phyloP scores from a whole-genome alignment of 1,140 invertebrate species.

The Varroa destructor region DNA sequence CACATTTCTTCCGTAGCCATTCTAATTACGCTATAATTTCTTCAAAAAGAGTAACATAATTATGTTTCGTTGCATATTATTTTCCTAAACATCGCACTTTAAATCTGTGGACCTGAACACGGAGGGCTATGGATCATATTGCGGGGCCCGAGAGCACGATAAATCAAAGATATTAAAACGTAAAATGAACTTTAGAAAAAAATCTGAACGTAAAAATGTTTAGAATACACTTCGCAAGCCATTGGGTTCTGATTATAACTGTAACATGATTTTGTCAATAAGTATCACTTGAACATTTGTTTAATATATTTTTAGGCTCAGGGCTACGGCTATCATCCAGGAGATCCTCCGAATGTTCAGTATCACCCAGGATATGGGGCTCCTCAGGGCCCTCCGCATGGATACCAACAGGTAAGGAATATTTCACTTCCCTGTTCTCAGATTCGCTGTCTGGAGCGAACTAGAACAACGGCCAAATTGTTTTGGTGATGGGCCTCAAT shows the following conservation, averaged over 20 bases:
- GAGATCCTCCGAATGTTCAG: background rate
- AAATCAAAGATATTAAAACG: no score
- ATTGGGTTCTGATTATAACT: background rate
- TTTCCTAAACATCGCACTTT: background rate
- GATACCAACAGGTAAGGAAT: background rate
- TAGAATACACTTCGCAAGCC: conserved; percentile 6
- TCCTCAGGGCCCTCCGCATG: conserved; percentile 26
- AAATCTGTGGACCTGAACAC: background rate
- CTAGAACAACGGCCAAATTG: no score
- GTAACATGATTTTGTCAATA: background rate
- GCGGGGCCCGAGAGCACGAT: background rate
- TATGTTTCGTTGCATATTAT: conserved; percentile 6
- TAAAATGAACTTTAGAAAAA: no score
- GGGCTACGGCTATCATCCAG: conserved; percentile 13
- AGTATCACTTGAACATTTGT: background rate
- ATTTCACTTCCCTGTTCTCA: no score
- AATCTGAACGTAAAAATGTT: no score
- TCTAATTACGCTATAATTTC: no score
- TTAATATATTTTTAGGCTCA: conserved; percentile 8
- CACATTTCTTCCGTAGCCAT: no score
- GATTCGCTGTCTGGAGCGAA: background rate
- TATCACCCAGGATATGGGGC: conserved; percentile 29
- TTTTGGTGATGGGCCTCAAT: no score
- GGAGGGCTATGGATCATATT: no score
- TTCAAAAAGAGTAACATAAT: conserved; percentile 1